Conservation (phyloP, 2,113 vertebrate species). For the Tetraodon nigroviridis region DNA sequence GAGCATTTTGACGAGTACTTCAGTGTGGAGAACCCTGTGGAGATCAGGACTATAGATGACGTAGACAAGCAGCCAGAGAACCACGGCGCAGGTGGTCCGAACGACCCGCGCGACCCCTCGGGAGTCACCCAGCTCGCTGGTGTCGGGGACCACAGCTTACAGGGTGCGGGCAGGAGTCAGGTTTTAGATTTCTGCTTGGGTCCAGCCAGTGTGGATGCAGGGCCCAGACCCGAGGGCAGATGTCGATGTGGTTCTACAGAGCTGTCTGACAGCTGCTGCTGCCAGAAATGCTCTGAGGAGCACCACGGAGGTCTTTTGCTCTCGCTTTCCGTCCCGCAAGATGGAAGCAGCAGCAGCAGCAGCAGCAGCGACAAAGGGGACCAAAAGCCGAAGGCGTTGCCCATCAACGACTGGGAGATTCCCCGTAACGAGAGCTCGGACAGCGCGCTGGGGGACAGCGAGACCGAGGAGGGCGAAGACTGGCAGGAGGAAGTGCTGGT, state of each 20-base stretch:
- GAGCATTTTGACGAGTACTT: slow-evolving; percentile 89
- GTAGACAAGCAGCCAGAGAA: slow-evolving; percentile 56
- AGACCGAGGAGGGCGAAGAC: slow-evolving; percentile 90
- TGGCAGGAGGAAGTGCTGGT: slow-evolving; percentile 95
- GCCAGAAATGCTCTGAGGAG: slow-evolving; percentile 80
- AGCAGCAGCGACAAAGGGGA: slow-evolving; percentile 72
- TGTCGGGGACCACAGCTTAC: slow-evolving; percentile 2
- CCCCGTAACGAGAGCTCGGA: slow-evolving; percentile 98
- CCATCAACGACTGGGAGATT: slow-evolving; percentile 91
- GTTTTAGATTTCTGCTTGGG: slow-evolving; percentile 29
- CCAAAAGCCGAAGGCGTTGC: slow-evolving; percentile 72
- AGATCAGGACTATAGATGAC: slow-evolving; percentile 85
- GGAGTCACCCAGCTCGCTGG: slow-evolving; percentile 1
- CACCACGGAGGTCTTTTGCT: slow-evolving; percentile 82
- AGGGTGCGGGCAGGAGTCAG: slow-evolving; percentile 1
- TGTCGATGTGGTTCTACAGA: slow-evolving; percentile 59
- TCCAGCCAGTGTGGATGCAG: slow-evolving; percentile 13
- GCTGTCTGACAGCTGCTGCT: slow-evolving; percentile 62
- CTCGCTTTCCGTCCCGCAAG: slow-evolving; percentile 77
- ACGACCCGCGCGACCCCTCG: slow-evolving; percentile 36
- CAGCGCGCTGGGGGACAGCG: slow-evolving; percentile 95
- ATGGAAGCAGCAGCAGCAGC: slow-evolving; percentile 70
- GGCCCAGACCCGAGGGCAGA: slow-evolving; percentile 23
- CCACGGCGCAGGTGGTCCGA: slow-evolving; percentile 21
- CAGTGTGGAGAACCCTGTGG: slow-evolving; percentile 78